phyloP scores from a whole-genome alignment of 2,113 vertebrate genomes.

The Chamaetylas fuelleborni region DNA sequence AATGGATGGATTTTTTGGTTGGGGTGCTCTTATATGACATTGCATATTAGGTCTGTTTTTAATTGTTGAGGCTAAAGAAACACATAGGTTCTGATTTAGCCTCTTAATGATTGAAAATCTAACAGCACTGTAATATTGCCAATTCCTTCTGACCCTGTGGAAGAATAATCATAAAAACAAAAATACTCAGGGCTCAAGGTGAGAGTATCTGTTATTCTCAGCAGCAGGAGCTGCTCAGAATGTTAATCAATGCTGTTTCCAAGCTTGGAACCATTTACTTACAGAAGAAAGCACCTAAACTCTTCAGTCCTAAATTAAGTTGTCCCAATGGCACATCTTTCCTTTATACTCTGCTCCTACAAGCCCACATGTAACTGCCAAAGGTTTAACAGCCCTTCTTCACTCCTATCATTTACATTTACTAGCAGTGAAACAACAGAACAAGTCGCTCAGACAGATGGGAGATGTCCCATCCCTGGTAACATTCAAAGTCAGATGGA shows the following conservation, averaged over 20 bases:
- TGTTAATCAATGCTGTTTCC: neutral
- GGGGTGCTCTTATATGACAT: neutral
- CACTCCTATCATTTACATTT: neutral
- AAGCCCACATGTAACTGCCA: neutral
- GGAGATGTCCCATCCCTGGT: neutral
- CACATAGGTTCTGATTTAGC: neutral
- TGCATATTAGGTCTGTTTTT: neutral
- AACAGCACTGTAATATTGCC: neutral
- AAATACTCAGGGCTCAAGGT: neutral
- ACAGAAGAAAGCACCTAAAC: neutral
- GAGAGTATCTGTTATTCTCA: neutral
- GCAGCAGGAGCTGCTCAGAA: neutral
- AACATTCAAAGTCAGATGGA: neutral
- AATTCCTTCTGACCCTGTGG: neutral
- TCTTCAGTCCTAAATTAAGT: neutral
- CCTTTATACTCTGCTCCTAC: neutral
- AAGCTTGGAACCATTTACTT: neutral
- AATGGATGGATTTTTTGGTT: neutral
- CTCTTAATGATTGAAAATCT: neutral
- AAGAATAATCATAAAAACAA: conserved; percentile 35
- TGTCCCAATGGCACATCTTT: neutral
- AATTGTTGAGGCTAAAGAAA: neutral
- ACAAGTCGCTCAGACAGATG: neutral
- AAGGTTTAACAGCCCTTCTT: neutral
- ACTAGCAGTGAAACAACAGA: neutral